Base-by-base conservation (phyloP, 2,113 vertebrate genomes). In the Perca schrenkii region DNA sequence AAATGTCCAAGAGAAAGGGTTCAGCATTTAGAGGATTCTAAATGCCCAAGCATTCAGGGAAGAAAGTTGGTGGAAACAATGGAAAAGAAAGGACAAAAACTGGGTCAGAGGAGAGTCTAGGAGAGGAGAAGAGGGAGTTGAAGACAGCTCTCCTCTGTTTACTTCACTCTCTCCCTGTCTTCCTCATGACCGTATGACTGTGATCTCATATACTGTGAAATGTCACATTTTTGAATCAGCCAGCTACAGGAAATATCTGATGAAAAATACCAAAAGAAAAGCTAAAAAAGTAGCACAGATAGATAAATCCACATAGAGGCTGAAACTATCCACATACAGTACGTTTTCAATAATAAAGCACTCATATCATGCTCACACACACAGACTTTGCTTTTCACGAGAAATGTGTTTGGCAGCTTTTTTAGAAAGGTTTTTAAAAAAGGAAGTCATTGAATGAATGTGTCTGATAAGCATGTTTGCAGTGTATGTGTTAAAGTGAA, bases 51-150 rank as follows among this genome's bases (percentile, higher is more conserved):
- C 64, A 60, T 14, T 58, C 22, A 46, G 8, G 52, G 67, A 62
- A 34, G n/a, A 69, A 77, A 77, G 71, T 78, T 67, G 34, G 21
- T 74, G 15, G 74, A 81, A 86, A 75, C 36, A 75, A 72, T 19
- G 53, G 68, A 79, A 82, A 87, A 71, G 16, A 66, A 49, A 50
- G 1, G 52, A 53, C 56, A 46, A 57, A 75, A 88, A 86, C 10
- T 86, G 69, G 88, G 90, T 88, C 88, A 92, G 66, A 52, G 2
- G 40, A 74, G 17, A 69, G 72, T 69, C 56, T 31, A 21, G 43
- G 46, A 56, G 19, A 79, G 21, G 12, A 81, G 54, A 80, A 77
- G 56, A 31, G 22, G 40, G 34, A 75, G 71, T 53, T 0, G 1
- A 58, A 77, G 47, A 67, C 58, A 43, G 52, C 28, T 78, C 69